Percentiles rank a stretch among this genome's conserved stretches.
Conservation (phyloP, 2,888 invertebrate genomes). For the Eristalis arbustorum region DNA sequence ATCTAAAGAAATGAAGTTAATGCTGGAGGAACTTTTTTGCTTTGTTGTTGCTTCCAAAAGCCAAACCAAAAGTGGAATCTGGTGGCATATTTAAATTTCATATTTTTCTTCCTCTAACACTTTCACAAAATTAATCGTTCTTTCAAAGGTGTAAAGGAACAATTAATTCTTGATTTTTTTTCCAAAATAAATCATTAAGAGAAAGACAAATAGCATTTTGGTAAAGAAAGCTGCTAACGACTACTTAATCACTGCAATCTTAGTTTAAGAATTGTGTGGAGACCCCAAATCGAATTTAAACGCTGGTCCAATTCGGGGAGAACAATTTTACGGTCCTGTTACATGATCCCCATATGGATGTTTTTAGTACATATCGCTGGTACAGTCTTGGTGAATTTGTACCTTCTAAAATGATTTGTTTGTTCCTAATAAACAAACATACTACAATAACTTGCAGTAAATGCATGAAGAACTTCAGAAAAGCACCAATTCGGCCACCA, state of each 20-base stretch:
- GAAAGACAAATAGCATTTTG: constrained; percentile 21
- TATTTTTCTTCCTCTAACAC: constrained; percentile 11
- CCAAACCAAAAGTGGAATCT: constrained; percentile 26
- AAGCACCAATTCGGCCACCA: too few relatives aligned
- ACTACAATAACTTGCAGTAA: too few relatives aligned
- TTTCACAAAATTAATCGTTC: constrained; percentile 40
- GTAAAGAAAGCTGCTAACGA: background rate
- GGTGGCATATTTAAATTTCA: constrained; percentile 23
- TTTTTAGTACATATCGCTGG: too few relatives aligned
- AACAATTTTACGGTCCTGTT: too few relatives aligned
- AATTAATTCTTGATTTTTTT: constrained; percentile 21
- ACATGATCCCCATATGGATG: too few relatives aligned
- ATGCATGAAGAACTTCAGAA: too few relatives aligned
- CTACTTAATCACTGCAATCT: background rate
- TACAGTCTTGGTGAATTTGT: too few relatives aligned
- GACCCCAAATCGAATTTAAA: background rate
- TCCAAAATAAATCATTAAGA: constrained; percentile 13
- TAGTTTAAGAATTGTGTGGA: background rate
- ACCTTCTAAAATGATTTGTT: too few relatives aligned
- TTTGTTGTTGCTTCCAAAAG: background rate
- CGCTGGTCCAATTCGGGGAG: too few relatives aligned
- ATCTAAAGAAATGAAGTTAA: constrained; percentile 1
- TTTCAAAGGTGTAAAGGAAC: constrained; percentile 17
- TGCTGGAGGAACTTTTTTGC: background rate
- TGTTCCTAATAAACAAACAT: too few relatives aligned